Conservation (phyloP, 1,140 invertebrate genomes). For the Venustaconcha ellipsiformis region DNA sequence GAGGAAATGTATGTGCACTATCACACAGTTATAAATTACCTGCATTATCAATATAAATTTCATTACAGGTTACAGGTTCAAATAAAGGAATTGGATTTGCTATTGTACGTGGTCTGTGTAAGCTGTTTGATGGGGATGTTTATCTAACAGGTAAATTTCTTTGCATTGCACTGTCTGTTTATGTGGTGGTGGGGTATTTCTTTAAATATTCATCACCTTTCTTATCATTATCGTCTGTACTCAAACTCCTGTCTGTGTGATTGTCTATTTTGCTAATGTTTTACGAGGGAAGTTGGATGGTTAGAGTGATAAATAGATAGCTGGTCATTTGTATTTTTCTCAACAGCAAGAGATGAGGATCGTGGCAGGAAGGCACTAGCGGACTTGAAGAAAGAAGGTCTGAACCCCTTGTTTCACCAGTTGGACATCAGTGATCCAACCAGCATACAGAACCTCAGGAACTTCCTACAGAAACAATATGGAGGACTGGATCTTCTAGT, state of each 20-base stretch:
- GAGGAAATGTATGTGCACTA: no score
- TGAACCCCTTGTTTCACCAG: constrained; percentile 76
- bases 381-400: constrained; percentile 70
- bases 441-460: constrained; percentile 74
- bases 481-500: constrained; percentile 84
- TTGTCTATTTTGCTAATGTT: no score
- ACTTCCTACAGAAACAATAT: constrained; percentile 76
- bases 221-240: no score
- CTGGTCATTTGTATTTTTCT: no score
- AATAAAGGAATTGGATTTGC: constrained; percentile 83
- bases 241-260: no score
- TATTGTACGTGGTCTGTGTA: constrained; percentile 77
- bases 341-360: constrained; percentile 71
- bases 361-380: constrained; percentile 74
- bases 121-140: constrained; percentile 75
- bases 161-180: no score
- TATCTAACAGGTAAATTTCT: constrained; percentile 74
- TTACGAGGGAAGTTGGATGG: no score
- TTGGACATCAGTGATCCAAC: constrained; percentile 76
- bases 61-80: constrained; percentile 76
- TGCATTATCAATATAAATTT: not conserved
- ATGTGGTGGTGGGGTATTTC: no score
- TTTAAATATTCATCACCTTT: no score
- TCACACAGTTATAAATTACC: no score
- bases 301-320: no score